Percentiles rank a stretch among this genome's conserved stretches.
Conservation (phyloP, 2,888 invertebrate genomes). For the Tenthredo livida region DNA sequence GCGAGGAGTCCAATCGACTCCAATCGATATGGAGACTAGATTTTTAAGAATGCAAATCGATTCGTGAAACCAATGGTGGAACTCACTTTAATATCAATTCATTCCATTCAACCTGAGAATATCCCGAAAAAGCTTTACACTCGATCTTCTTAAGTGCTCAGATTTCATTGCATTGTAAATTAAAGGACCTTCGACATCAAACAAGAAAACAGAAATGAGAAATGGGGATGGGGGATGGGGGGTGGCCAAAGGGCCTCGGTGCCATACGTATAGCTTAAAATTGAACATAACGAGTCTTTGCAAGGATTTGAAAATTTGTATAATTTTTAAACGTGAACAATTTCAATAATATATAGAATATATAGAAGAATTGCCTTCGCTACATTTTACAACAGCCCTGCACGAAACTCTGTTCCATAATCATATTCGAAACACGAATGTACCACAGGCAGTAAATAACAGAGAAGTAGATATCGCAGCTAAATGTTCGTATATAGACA, state of each 20-base stretch:
- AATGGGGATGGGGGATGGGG: neutral
- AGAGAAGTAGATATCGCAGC: neutral
- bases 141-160: neutral
- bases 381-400: neutral
- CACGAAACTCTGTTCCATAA: neutral
- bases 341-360: neutral
- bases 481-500: neutral
- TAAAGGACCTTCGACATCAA: conserved; percentile 15
- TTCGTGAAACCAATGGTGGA: neutral
- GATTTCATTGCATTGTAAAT: conserved; percentile 10
- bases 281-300: neutral
- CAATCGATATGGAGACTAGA: neutral
- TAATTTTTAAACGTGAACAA: neutral
- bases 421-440: neutral
- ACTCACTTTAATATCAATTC: neutral
- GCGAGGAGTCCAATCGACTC: neutral
- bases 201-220: neutral
- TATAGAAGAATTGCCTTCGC: too few species aligned
- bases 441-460: neutral
- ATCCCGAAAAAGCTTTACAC: neutral
- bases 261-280: neutral
- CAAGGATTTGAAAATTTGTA: neutral
- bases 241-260: neutral
- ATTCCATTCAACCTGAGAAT: neutral
- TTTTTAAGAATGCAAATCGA: neutral